Conservation (phyloP, 2,113 vertebrate genomes). For the Lagopus muta region DNA sequence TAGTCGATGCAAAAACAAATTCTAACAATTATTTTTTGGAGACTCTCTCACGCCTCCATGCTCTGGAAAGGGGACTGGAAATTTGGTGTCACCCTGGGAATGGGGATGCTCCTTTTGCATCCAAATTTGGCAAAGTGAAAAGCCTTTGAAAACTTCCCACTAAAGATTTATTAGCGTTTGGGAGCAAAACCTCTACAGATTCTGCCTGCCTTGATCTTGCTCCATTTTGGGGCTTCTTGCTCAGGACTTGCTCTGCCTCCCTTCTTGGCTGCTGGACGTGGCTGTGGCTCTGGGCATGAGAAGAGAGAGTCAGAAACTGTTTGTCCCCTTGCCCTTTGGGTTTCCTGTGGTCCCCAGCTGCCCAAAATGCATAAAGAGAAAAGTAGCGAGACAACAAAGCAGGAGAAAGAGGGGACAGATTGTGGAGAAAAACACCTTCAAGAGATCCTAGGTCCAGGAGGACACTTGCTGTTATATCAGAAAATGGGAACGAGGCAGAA, state of each 20-base stretch:
- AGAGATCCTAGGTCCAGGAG: fast-evolving
- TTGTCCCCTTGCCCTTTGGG: background rate
- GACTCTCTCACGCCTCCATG: background rate
- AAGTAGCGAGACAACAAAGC: background rate
- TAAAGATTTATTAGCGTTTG: constrained; percentile 37
- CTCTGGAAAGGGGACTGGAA: constrained; percentile 39
- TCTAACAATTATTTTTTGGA: constrained; percentile 1
- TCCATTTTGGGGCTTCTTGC: background rate
- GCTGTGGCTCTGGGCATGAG: background rate
- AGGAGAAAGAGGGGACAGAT: background rate
- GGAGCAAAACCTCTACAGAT: constrained; percentile 33
- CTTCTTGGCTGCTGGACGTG: background rate
- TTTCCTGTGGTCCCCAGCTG: fast-evolving
- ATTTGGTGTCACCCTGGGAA: constrained; percentile 40
- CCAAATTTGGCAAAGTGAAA: constrained; percentile 15
- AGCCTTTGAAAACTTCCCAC: constrained; percentile 13
- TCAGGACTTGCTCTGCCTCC: background rate
- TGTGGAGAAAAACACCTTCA: background rate
- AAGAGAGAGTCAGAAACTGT: background rate
- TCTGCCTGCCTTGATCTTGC: constrained; percentile 1
- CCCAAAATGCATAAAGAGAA: background rate
- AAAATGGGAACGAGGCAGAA: background rate
- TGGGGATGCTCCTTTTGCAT: constrained; percentile 14
- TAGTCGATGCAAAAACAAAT: constrained; percentile 4
- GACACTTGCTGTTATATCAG: background rate